Evolutionary conservation across 2,888 invertebrate species (phyloP), one percentile per base, ranked within the genome.

Genomic region (Aspidiotus destructor): DNA sequence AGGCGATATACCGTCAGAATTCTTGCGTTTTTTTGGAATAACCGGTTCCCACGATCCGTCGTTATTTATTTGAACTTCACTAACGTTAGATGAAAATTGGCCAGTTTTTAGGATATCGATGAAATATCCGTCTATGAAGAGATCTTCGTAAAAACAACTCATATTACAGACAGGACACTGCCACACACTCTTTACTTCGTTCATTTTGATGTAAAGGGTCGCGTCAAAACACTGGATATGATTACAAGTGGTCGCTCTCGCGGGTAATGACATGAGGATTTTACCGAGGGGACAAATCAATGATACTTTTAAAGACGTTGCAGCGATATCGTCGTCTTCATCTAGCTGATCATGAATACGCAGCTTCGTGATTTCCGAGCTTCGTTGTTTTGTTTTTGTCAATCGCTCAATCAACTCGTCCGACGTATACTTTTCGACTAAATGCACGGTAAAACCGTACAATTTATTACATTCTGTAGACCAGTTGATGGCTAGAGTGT

Each of bases 141-240:
- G 82, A 75, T 88, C 87, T 75, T 93, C 91, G 76, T 92, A 98
- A 0, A 91, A 82, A 55, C 94, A 92, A 0, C 89, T 83, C 73
- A 92, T 89, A 78, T 97, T 94, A 79, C 99, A 99, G 17, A 99
- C 96, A 0, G 98, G 97, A 79, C 99, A 99, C 74, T 89, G 86
- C 98, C 98, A 99, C 0, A 96, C 96, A 2, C 98, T 94, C 75
- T 96, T 96, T 71, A 94, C 84, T 78, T 99, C 98, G 76, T 98
- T 98, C 98, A 99, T 98, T 82, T 93, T 92, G 72, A 98, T 82
- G 79, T 89, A 97, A 69, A 93, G 83, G 16, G 88, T 88, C 0
- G 95, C 95, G 80, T 99, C 99, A 79, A 98, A 99, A 79, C 98
- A 98, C 79, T 99, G 98, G 74, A 99, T 81, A 80, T 99, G 99